Evolutionary conservation across 2,113 vertebrate genomes (phyloP), one percentile per base, ranked within the genome.

Genomic region (Oplegnathus fasciatus): DNA sequence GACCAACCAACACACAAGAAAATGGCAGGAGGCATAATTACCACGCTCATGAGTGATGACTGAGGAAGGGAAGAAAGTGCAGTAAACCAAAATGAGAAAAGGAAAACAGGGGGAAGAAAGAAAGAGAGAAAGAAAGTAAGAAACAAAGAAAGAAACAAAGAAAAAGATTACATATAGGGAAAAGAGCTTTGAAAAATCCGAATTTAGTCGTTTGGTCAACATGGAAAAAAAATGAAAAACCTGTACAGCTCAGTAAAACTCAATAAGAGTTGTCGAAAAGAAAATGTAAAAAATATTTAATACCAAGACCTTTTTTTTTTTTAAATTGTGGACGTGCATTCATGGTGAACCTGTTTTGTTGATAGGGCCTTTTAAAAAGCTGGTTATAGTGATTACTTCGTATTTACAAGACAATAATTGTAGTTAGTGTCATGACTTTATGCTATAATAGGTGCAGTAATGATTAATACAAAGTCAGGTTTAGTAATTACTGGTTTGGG

Each of bases 31-130:
- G 94, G 93, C 92, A 98, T 98, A 98, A 97, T 98, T 98, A 98
- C 97, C 97, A 97, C 94, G 96, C 95, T 98, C 97, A 97, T 97
- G 96, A 96, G 95, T 97, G 97, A 97, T 97, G 97, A 97, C 97
- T 98, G 97, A 97, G 95, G 95, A 96, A 95, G 91, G 95, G 95
- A 95, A 90, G 95, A 96, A 94, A 94, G 95, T 89, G 96, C 95
- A 96, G 95, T 95, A 95, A 96, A 96, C 86, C 90, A 96, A 96
- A 93, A 94, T 93, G 94, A 96, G 94, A 90, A 92, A 95, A 93
- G 80, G 95, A 96, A 83, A 79, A 91, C 85, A 65, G 75, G 93
- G 95, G 84, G 85, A 88, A 78, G 81, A 87, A 91, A 93, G 84
- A 96, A 95, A 83, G 90, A 89, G 73, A 86, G 92, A 94, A 94